Base-by-base conservation (phyloP, 1,140 invertebrate genomes). In the Planococcus citri region DNA sequence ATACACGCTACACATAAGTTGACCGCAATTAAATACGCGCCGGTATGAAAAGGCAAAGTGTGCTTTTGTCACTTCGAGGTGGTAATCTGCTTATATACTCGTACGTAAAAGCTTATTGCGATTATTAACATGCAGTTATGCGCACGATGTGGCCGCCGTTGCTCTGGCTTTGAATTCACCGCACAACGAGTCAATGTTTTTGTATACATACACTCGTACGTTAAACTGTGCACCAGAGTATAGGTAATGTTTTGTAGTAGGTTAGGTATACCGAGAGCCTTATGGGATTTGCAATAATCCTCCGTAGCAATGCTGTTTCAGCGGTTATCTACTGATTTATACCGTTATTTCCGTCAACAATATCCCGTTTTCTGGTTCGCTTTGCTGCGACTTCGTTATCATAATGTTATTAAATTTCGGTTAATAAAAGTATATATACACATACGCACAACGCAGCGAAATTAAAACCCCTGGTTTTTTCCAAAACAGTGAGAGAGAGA, bases 321-420 rank as follows among this genome's bases (percentile, higher is more conserved):
- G 41, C 41, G 41, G 41, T 51, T 51, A 51, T 51, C 41, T 51
- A 51, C 41, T 51, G 41, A 51, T 51, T 51, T 51, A 51, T 51
- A 17, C 41, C 41, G 41, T 20, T 17, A 51, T 51, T 51, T 51
- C 41, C 41, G 41, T 51, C 41, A 51, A 51, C 41, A 51, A 51
- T 51, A 51, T 51, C 41, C 41, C 41, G 41, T 51, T 51, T 20
- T 51, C 12, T 51, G 41, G 41, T 51, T 51, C n/a, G 41, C 41
- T 20, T 51, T 51, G n/a, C n/a, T n/a, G 41, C 41, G 41, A 51
- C 41, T 51, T 51, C 41, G 41, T 51, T 51, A 51, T 51, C 41
- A 51, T 51, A 51, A 51, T 51, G 41, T 51, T 51, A 51, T 51
- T 51, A 51, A 51, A 51, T 51, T 51, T 51, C 41, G 41, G 41